phyloP scores from a whole-genome alignment of 2,113 vertebrate species.

The Salminus brasiliensis region DNA sequence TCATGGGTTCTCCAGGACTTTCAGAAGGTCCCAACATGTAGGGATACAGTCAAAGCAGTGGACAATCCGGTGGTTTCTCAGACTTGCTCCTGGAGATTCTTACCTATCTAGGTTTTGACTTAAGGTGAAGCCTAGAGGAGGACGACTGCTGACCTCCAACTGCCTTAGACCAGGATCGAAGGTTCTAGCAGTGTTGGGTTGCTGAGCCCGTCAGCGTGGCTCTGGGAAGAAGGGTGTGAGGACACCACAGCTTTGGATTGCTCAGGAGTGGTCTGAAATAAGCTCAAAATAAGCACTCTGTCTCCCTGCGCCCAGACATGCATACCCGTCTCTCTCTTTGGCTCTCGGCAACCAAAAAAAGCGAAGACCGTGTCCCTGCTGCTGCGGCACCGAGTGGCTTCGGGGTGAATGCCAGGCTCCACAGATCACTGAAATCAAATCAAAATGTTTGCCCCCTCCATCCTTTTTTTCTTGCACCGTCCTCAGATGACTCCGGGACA shows the following conservation, averaged over 20 bases:
- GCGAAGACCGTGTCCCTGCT: neutral
- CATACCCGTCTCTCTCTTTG: neutral
- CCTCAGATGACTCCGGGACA: neutral
- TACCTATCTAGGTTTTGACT: too few species aligned
- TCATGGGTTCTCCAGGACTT: too few species aligned
- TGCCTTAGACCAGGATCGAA: neutral
- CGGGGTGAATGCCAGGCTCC: neutral
- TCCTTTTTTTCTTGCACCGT: neutral
- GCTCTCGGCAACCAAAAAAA: neutral
- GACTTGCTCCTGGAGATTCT: too few species aligned
- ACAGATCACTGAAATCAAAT: neutral
- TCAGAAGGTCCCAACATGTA: too few species aligned
- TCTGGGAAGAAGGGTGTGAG: neutral
- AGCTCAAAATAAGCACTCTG: neutral
- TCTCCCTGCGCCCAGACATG: neutral
- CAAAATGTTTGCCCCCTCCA: constrained; percentile 9
- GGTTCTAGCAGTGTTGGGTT: neutral
- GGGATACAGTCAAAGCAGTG: too few species aligned
- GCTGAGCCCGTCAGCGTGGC: neutral
- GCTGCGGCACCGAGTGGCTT: neutral
- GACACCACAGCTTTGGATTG: neutral
- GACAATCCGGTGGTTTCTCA: too few species aligned
- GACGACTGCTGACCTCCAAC: too few species aligned
- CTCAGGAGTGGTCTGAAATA: neutral
- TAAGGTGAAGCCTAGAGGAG: too few species aligned